A percentile compares a stretch with the other conserved stretches of the same genome.
Evolutionary conservation across 2,888 invertebrate genomes (phyloP).

Genomic region (Acanthosoma haemorrhoidale): DNA sequence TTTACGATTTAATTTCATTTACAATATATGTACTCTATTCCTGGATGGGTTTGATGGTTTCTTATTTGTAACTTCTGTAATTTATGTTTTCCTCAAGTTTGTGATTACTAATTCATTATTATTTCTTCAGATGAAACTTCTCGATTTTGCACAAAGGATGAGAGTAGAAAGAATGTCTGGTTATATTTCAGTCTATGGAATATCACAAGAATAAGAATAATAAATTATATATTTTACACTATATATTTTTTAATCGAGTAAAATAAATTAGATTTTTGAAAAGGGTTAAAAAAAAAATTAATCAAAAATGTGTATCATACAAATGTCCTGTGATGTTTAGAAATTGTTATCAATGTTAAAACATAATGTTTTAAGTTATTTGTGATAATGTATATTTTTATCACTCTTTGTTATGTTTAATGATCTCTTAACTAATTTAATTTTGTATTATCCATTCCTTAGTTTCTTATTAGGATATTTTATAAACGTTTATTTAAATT

Average conservation of each 20-base stretch:
- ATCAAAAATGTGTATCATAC: not conserved
- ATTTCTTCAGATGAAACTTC: slow-evolving; percentile 43
- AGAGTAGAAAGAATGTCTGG: slow-evolving; percentile 47
- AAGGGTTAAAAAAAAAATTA: not conserved
- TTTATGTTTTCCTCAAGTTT: not conserved
- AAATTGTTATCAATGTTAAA: not conserved
- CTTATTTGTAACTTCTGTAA: too few species aligned
- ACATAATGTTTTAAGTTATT: not conserved
- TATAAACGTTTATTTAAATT: not conserved
- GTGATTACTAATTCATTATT: not conserved
- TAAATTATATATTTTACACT: not conserved
- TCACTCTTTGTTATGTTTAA: not conserved
- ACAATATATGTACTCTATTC: too few species aligned
- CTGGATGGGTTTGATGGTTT: too few species aligned
- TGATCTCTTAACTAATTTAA: slow-evolving; percentile 19
- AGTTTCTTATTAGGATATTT: not conserved
- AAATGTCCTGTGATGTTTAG: not conserved
- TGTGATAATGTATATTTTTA: not conserved
- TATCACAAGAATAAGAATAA: slow-evolving; percentile 20
- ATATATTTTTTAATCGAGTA: not conserved
- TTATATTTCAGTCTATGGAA: slow-evolving; percentile 47
- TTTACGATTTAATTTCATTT: too few species aligned
- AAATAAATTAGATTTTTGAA: not conserved
- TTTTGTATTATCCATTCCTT: not conserved
- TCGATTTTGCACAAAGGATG: slow-evolving; percentile 48